Base-by-base conservation (phyloP, 2,113 vertebrate genomes). In the Pteronura brasiliensis region DNA sequence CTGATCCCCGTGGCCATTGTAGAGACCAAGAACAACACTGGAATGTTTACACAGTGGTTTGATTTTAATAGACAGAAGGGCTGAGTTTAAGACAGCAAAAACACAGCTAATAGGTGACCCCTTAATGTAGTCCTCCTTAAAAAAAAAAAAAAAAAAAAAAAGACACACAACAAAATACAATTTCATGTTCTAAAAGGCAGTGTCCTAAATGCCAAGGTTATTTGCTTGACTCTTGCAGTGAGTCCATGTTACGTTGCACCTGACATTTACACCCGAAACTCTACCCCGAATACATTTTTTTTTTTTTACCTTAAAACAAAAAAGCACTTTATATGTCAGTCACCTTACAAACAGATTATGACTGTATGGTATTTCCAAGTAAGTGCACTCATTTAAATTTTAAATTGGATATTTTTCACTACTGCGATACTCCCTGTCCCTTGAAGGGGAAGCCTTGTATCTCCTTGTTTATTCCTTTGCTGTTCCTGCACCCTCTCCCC, bases 141-240 rank as follows among this genome's bases (percentile, higher is more conserved):
- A 98, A 99, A 97, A 85, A 98, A 59, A 59, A 59, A 97, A 44
- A 44, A 44, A 42, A 47, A 96, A 96, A 59, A 71, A 55, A 55
- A 55, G 13, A 76, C 31, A 95, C 29, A 96, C 74, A 95, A 98
- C 96, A 98, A 99, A 99, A 99, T 97, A 98, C 97, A 97, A 97
- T 98, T 98, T 96, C 84, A 15, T 97, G 98, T 98, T 96, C 97
- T 96, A 76, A 97, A 97, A 98, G 93, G 97, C 98, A 92, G 93
- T 94, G 98, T 99, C 99, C 99, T 98, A 99, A 99, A 99, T 99
- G 99, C 99, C 99, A 99, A 99, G 99, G 99, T 99, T 99, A 99
- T 99, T 98, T 98, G 98, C 98, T 98, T 97, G 98, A 99, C 99
- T 99, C 99, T 98, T 97, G 97, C 96, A 98, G 98, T 89, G 97